phyloP scores from a whole-genome alignment of 2,113 vertebrate species.

The Aspiorhynchus laticeps region DNA sequence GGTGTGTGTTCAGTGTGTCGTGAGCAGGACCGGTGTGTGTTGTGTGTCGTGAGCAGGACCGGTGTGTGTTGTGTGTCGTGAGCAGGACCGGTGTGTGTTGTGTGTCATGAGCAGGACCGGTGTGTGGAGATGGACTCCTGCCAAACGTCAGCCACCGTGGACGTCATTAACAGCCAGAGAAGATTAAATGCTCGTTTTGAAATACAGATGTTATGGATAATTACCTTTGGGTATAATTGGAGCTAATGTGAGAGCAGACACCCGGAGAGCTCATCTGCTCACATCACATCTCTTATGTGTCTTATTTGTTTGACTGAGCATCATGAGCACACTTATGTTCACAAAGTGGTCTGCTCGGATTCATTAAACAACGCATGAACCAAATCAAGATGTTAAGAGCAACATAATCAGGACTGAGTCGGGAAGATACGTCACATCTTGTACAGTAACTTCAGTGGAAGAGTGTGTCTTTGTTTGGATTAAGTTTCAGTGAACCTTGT shows the following conservation, averaged over 20 bases:
- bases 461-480: neutral
- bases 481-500: neutral
- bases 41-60: neutral
- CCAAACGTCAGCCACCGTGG: slow-evolving; percentile 30
- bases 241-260: slow-evolving; percentile 21
- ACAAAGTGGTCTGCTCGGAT: slow-evolving; percentile 14
- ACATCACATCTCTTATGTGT: neutral
- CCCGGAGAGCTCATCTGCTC: neutral
- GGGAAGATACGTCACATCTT: neutral
- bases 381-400: neutral
- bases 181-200: slow-evolving; percentile 36
- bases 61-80: no score
- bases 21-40: no score
- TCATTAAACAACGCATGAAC: slow-evolving; percentile 45
- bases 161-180: slow-evolving; percentile 35
- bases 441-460: neutral
- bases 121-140: slow-evolving; percentile 33
- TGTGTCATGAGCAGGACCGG: neutral
- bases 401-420: neutral
- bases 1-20: neutral
- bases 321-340: slow-evolving; percentile 36
- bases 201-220: slow-evolving; percentile 44
- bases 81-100: no score
- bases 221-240: slow-evolving; percentile 38
- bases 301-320: slow-evolving; percentile 12